Percentiles rank a stretch among this genome's conserved stretches.
Evolutionary conservation across 2,113 vertebrate species (phyloP).

Genomic region (Daboia siamensis): DNA sequence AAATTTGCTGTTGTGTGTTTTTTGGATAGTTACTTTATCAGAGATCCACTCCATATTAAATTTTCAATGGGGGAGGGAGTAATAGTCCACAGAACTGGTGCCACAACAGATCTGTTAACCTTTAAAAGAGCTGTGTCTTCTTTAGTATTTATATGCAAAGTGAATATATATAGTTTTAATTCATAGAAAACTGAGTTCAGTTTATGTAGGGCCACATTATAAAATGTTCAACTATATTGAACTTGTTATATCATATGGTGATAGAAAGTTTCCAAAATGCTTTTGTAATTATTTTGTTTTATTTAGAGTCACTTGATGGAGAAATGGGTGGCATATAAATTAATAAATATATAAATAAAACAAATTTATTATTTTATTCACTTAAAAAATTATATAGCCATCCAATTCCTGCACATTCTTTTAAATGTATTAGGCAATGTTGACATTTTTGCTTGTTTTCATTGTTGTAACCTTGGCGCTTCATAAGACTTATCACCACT

Average conservation of each 20-base stretch:
- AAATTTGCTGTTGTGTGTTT: neutral
- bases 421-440: neutral
- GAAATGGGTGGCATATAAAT: neutral
- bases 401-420: neutral
- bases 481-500: neutral
- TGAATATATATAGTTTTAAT: neutral
- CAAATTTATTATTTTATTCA: no score
- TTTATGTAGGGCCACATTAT: neutral
- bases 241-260: neutral
- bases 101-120: neutral
- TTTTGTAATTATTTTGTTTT: neutral
- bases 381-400: no score
- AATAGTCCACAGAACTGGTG: neutral
- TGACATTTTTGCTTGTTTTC: neutral
- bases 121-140: neutral
- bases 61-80: neutral
- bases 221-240: neutral
- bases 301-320: neutral
- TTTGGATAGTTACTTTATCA: neutral
- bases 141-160: neutral
- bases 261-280: neutral
- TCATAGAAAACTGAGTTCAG: neutral
- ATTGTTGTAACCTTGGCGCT: neutral
- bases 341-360: no score
- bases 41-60: neutral